Evolutionary conservation across 2,797 vertebrate species (phyloP), one percentile per base, ranked within the genome.

Genomic region (Lacerta agilis): DNA sequence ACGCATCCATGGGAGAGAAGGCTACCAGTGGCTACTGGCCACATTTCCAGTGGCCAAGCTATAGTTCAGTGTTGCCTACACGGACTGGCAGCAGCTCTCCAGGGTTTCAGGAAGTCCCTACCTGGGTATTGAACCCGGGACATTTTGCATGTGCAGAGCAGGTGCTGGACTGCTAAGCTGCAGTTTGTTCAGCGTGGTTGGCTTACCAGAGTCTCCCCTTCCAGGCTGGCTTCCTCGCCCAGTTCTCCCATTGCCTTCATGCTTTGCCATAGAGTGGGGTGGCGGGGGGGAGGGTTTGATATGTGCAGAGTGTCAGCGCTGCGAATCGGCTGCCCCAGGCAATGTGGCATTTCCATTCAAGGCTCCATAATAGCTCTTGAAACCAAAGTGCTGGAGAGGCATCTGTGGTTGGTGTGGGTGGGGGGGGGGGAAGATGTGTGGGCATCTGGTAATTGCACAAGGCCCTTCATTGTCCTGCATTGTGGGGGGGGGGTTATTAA

Each of bases 401-500:
- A 27, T 0, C 36, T 55, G 81, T 45, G 88, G 88, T 87, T 33
- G 33, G 88, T 9, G 41, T 61, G 25, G 13, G 79, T 13, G 49
- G 45, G 9, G 41, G 41, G 7, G 41, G 0, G 93, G 86, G 86
- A 91, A 27, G 91, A 20, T 1, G 90, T 18, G 91, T 79, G 64
- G 90, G 89, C 91, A 91, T 88, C 90, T 82, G 33, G 33, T 33
- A 0, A 0, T 77, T 1, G 5, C 90, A 95, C 93, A 95, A 94
- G 93, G 89, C 90, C 88, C 49, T 78, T 93, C 91, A 92, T 94
- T 95, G 95, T 96, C 93, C 88, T 82, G 0, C 13, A 4, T 0
- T 0, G 43, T 90, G 88, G 91, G 92, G 85, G 43, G 90, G 88
- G 92, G 91, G 85, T 92, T 91, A 95, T 94, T 95, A 94, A 95